A percentile compares a stretch with the other conserved stretches of the same genome.
phyloP scores from a whole-genome alignment of 1,140 invertebrate species.

The Heliothis virescens region DNA sequence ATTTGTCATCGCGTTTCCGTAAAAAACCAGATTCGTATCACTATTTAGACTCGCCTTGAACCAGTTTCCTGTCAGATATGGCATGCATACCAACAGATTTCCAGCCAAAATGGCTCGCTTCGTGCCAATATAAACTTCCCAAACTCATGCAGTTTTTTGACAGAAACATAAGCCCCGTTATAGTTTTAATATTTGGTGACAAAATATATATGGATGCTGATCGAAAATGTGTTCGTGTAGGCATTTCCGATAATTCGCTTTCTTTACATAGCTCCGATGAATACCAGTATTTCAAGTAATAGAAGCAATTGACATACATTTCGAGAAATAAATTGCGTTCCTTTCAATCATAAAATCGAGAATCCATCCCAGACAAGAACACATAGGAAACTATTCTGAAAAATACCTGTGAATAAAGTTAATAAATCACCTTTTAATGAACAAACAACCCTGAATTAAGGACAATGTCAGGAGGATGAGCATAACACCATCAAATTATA shows the following conservation, averaged over 20 bases:
- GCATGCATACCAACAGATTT: conserved; percentile 17
- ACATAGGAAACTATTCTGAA: not conserved
- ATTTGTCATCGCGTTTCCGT: conserved; percentile 33
- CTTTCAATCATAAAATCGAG: too few species aligned
- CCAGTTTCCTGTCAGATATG: conserved; percentile 23
- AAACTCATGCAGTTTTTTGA: not conserved
- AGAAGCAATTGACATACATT: too few species aligned
- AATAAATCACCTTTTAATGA: not conserved
- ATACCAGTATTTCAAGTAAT: too few species aligned
- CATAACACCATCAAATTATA: conserved; percentile 5
- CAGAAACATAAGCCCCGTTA: not conserved
- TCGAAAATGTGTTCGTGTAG: too few species aligned
- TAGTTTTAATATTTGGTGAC: too few species aligned
- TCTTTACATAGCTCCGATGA: too few species aligned
- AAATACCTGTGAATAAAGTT: not conserved
- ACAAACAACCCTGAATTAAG: conserved; percentile 30
- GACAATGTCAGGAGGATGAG: conserved; percentile 2
- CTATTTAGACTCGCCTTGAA: conserved; percentile 40
- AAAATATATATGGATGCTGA: too few species aligned
- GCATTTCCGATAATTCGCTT: too few species aligned
- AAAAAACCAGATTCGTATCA: conserved; percentile 28
- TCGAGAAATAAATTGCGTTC: too few species aligned
- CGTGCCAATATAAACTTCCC: not conserved
- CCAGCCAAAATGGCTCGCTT: not conserved
- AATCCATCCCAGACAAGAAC: not conserved